These are phyloP conservation scores for Lysandra coridon DNA, from an alignment of 2,888 invertebrate genomes.

Conservation along the genomic window DNA sequence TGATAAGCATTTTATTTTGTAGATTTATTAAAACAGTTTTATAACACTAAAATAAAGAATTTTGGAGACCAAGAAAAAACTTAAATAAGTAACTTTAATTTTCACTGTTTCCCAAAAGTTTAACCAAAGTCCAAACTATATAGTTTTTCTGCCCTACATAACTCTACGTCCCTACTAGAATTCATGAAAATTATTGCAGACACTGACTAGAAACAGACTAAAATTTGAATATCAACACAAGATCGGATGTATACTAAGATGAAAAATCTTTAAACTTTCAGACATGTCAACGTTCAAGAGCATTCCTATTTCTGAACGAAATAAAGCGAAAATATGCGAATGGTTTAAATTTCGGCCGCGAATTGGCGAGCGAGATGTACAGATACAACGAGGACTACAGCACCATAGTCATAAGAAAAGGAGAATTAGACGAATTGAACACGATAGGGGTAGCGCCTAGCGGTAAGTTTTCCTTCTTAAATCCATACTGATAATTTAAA, in stretches of 20 bases:
- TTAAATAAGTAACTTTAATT: too few relatives aligned
- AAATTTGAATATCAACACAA: not conserved
- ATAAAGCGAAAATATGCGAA: constrained; percentile 91
- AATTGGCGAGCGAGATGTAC: constrained; percentile 92
- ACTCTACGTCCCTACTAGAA: too few relatives aligned
- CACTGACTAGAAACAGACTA: not conserved
- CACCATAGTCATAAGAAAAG: constrained; percentile 89
- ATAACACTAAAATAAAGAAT: too few relatives aligned
- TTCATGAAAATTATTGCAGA: not conserved
- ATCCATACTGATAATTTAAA: too few relatives aligned
- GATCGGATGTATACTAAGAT: not conserved
- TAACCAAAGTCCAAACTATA: too few relatives aligned
- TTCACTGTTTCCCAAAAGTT: too few relatives aligned
- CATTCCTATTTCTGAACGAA: constrained; percentile 93
- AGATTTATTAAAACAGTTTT: too few relatives aligned
- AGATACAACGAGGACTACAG: constrained; percentile 92
- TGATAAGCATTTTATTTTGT: too few relatives aligned
- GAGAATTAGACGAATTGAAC: constrained; percentile 94
- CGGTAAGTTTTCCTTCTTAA: constrained; percentile 76
- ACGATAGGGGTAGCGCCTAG: constrained; percentile 97
- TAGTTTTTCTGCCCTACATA: too few relatives aligned
- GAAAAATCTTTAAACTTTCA: constrained; percentile 54
- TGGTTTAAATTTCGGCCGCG: constrained; percentile 89
- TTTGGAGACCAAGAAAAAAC: too few relatives aligned
- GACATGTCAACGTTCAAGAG: constrained; percentile 94